These are phyloP conservation scores for Dipodomys merriami DNA, from an alignment of 2,113 vertebrate species.

Conservation along the genomic window DNA sequence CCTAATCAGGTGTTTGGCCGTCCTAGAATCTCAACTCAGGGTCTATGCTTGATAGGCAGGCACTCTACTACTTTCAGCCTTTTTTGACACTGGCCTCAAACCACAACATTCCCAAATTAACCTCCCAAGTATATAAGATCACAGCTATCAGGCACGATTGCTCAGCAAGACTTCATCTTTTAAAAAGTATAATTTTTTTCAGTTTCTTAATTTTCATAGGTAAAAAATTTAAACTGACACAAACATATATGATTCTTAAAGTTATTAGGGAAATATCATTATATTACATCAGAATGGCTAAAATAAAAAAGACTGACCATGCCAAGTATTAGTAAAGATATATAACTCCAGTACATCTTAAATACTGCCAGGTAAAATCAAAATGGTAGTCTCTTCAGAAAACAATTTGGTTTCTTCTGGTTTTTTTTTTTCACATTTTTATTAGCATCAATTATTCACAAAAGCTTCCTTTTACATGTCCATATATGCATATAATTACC, in stretches of 20 bases:
- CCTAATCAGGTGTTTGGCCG: background rate
- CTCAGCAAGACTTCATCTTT: background rate
- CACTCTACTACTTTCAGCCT: no score
- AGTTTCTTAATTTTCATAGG: no score
- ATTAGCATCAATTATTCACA: no score
- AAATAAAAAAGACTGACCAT: background rate
- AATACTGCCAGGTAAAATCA: background rate
- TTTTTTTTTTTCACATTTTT: no score
- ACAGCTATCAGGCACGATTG: no score
- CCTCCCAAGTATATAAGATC: no score
- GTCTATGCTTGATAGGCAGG: background rate
- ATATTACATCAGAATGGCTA: background rate
- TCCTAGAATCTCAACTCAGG: background rate
- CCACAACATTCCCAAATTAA: no score
- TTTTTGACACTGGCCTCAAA: no score
- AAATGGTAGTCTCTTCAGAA: background rate
- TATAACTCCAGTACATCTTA: background rate
- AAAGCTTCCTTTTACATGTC: no score
- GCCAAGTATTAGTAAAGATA: background rate
- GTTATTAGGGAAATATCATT: background rate
- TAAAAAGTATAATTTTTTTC: background rate
- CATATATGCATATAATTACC: no score
- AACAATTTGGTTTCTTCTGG: background rate
- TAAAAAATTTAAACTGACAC: no score
- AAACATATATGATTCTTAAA: background rate